Percentiles rank a stretch among this genome's conserved stretches.
Conservation (phyloP, 1,140 invertebrate species). For the Lysiphlebus fabarum region DNA sequence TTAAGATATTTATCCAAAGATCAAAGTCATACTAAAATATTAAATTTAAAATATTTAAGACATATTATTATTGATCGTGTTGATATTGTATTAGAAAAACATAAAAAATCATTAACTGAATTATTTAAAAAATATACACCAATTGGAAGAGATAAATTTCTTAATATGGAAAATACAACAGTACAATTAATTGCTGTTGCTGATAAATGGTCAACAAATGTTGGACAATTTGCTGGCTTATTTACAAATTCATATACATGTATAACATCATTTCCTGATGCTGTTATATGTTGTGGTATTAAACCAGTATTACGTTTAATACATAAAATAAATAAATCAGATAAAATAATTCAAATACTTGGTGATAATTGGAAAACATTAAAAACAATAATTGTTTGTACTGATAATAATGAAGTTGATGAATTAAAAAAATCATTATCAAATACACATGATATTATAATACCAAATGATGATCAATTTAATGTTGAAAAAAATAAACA, state of each 20-base stretch:
- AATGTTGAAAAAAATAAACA: slow-evolving; percentile 37
- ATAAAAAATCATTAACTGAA: slow-evolving; percentile 36
- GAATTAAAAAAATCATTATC: slow-evolving; percentile 36
- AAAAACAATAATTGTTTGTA: slow-evolving; percentile 45
- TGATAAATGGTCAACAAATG: slow-evolving; percentile 35
- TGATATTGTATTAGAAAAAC: slow-evolving; percentile 48
- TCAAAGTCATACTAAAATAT: slow-evolving; percentile 23
- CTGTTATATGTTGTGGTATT: slow-evolving; percentile 40
- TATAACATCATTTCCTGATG: slow-evolving; percentile 50
- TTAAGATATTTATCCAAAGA: slow-evolving; percentile 35
- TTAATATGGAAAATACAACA: slow-evolving; percentile 25
- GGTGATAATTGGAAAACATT: slow-evolving; percentile 19
- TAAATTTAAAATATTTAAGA: slow-evolving; percentile 40
- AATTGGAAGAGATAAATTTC: slow-evolving; percentile 32
- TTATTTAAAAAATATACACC: slow-evolving; percentile 37
- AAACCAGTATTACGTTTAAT: slow-evolving; percentile 31
- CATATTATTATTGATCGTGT: slow-evolving; percentile 45
- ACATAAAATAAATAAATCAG: slow-evolving; percentile 30
- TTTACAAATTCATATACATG: slow-evolving; percentile 43
- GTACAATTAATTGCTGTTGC: slow-evolving; percentile 43
- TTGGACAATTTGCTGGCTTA: slow-evolving; percentile 34
- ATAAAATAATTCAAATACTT: slow-evolving; percentile 37
- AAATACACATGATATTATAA: slow-evolving; percentile 23
- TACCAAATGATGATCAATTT: slow-evolving; percentile 32
- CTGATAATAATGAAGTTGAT: slow-evolving; percentile 34